Conservation (phyloP, 2,113 vertebrate genomes). For the Neoarius graeffei region DNA sequence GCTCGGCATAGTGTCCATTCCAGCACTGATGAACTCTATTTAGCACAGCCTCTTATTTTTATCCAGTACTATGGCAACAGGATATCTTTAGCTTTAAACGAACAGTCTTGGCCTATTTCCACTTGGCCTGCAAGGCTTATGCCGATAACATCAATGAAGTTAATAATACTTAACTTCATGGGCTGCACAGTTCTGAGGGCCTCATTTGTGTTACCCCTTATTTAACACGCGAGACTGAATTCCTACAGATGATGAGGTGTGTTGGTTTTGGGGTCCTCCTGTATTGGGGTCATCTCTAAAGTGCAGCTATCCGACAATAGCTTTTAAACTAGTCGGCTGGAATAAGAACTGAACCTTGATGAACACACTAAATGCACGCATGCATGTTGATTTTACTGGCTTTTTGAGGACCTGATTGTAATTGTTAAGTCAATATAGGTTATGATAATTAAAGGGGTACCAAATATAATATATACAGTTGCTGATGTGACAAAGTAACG, state of each 20-base stretch:
- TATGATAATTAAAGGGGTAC: too few relatives aligned
- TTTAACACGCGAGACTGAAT: not conserved
- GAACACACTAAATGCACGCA: too few relatives aligned
- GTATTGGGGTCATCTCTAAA: not conserved
- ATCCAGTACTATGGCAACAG: constrained; percentile 44
- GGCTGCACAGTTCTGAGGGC: not conserved
- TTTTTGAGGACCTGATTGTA: too few relatives aligned
- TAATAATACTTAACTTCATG: not conserved
- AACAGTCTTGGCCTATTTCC: not conserved
- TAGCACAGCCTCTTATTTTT: constrained; percentile 63
- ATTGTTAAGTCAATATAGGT: too few relatives aligned
- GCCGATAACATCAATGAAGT: not conserved
- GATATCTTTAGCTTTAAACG: constrained; percentile 15
- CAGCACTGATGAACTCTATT: constrained; percentile 57
- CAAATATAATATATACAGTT: too few relatives aligned
- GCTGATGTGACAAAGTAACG: too few relatives aligned
- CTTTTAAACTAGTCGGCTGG: not conserved
- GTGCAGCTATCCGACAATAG: not conserved
- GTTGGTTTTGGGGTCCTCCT: not conserved
- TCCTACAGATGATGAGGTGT: not conserved
- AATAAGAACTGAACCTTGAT: not conserved
- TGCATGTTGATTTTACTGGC: too few relatives aligned
- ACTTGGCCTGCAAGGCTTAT: not conserved
- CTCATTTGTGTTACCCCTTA: not conserved
- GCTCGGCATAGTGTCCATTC: constrained; percentile 67